Conservation (phyloP, 2,888 invertebrate species). For the Branchellion lobata region DNA sequence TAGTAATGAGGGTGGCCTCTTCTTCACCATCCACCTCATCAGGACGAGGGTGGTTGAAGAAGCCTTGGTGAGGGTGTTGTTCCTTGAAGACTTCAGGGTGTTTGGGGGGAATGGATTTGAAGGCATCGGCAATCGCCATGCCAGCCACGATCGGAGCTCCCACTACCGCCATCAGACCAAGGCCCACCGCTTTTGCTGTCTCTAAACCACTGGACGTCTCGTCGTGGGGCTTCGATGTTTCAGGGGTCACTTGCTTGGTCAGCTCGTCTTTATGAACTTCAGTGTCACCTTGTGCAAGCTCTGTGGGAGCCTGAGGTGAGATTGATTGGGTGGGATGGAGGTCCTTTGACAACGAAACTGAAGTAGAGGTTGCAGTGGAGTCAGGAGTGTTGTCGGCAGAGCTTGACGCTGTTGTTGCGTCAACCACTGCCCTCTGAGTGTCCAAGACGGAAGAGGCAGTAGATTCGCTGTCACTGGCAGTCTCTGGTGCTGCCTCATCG, state of each 20-base stretch:
- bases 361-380: background rate
- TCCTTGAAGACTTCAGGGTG: conserved; percentile 32
- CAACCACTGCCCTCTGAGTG: no score
- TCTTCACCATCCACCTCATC: background rate
- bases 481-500: background rate
- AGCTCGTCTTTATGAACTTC: background rate
- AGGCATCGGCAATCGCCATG: conserved; percentile 73
- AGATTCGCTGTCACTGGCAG: background rate
- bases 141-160: conserved; percentile 86
- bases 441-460: background rate
- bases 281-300: background rate
- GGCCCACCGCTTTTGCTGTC: conserved; percentile 46
- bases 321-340: background rate
- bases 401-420: no score
- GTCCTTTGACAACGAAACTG: background rate
- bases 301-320: background rate
- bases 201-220: conserved; percentile 3
- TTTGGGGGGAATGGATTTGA: conserved; percentile 58
- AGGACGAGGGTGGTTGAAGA: background rate
- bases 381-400: background rate
- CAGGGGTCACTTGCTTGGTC: background rate
- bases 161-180: conserved; percentile 74
- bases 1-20: background rate
- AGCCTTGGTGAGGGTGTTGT: conserved; percentile 32
- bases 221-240: background rate